Percentiles rank a stretch among this genome's conserved stretches.
Evolutionary conservation across 2,113 vertebrate genomes (phyloP).

Genomic region (Penelope pileata): DNA sequence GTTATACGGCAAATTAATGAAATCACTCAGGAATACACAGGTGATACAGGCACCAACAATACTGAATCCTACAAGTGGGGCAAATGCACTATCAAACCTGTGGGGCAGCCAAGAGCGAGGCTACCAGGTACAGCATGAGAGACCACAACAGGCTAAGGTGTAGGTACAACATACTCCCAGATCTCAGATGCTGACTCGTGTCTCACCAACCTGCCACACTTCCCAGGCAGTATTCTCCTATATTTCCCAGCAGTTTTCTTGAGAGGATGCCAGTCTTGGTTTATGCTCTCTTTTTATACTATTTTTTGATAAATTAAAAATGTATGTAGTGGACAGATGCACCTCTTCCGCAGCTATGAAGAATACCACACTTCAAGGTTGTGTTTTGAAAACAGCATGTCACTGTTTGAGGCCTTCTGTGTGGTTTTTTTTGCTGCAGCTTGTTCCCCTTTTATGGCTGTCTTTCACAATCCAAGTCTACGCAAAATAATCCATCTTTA

Average conservation of each 20-base stretch:
- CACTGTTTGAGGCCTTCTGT: neutral
- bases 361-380: neutral
- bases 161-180: neutral
- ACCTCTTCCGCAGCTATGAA: neutral
- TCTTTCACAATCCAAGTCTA: neutral
- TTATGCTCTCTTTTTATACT: accelerated
- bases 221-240: neutral
- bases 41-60: conserved; percentile 58
- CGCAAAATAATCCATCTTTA: neutral
- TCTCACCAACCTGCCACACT: neutral
- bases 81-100: neutral
- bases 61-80: conserved; percentile 41
- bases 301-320: neutral
- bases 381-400: neutral
- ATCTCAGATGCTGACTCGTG: neutral
- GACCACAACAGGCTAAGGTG: neutral
- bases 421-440: neutral
- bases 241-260: neutral
- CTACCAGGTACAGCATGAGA: neutral
- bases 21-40: conserved; percentile 47
- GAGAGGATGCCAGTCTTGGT: neutral
- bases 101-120: neutral
- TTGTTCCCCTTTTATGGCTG: neutral
- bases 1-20: conserved; percentile 62
- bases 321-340: neutral